These are phyloP conservation scores for Temnothorax ravouxi DNA, from an alignment of 2,888 invertebrate species.

Conservation along the genomic window DNA sequence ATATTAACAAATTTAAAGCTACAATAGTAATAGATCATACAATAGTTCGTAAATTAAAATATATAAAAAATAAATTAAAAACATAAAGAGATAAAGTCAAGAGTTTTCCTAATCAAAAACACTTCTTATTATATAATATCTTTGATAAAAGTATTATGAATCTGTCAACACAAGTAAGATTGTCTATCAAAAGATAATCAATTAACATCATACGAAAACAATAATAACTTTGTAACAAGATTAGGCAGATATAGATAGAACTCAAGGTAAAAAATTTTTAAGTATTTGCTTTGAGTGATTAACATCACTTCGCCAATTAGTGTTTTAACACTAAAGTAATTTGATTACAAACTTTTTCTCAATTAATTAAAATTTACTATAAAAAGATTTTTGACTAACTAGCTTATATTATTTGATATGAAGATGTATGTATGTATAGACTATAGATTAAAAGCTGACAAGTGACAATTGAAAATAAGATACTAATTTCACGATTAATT, in stretches of 20 bases:
- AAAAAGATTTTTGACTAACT: not conserved
- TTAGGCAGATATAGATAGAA: not conserved
- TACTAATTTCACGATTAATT: constrained; percentile 3
- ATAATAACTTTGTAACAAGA: not conserved
- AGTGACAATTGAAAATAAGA: constrained; percentile 3
- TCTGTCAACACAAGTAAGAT: not conserved
- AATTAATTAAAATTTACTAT: not conserved
- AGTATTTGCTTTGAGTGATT: not conserved
- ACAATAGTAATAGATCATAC: not conserved
- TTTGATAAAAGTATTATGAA: constrained; percentile 17
- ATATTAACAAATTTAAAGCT: constrained; percentile 18
- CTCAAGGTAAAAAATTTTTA: not conserved
- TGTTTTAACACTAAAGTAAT: not conserved
- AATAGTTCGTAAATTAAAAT: not conserved
- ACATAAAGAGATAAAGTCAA: not conserved
- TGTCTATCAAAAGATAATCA: not conserved
- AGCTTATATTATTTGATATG: not conserved
- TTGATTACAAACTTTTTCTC: not conserved
- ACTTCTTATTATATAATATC: not conserved
- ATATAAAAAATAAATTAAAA: not conserved
- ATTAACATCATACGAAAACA: not conserved
- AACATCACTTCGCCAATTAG: not conserved
- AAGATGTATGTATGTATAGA: not conserved
- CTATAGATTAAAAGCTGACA: constrained; percentile 15
- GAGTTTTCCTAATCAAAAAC: not conserved